These are phyloP conservation scores for Chionis minor DNA, from an alignment of 2,113 vertebrate genomes.

Conservation along the genomic window DNA sequence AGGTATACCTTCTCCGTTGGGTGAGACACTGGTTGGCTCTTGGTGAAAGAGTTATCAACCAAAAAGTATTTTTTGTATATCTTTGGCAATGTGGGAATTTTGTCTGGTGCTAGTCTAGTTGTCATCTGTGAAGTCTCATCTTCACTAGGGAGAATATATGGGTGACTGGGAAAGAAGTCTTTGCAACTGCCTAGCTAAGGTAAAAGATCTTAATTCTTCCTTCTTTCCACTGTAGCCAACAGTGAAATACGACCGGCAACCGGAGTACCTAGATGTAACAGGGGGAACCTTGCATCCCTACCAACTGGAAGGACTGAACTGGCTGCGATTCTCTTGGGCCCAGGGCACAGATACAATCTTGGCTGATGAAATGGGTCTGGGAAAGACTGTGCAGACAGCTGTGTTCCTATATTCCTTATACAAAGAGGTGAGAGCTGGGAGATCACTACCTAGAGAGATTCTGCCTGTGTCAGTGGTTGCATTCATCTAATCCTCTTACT, in stretches of 20 bases:
- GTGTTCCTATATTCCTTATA: conserved; percentile 97
- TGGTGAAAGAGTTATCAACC: background rate
- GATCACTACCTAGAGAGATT: background rate
- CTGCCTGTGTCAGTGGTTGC: background rate
- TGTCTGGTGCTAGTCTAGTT: background rate
- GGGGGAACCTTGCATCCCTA: conserved; percentile 94
- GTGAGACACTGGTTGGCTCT: background rate
- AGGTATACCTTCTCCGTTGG: fast-evolving
- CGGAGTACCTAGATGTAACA: conserved; percentile 90
- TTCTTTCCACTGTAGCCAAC: conserved; percentile 81
- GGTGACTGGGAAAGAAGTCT: background rate
- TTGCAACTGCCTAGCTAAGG: background rate
- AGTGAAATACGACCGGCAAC: conserved; percentile 95
- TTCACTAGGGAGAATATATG: background rate
- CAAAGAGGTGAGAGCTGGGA: conserved; percentile 85
- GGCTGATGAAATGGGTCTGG: conserved; percentile 98
- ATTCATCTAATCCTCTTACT: background rate
- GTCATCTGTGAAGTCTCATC: background rate
- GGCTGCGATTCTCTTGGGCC: conserved; percentile 97
- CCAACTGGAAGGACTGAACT: conserved; percentile 96
- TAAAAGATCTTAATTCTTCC: background rate
- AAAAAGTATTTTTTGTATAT: background rate
- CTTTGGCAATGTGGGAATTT: background rate
- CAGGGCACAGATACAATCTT: conserved; percentile 97
- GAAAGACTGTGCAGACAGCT: conserved; percentile 96